Percentiles rank a stretch among this genome's conserved stretches.
phyloP scores from a whole-genome alignment of 2,797 vertebrate genomes.

The Propithecus perrieri region DNA sequence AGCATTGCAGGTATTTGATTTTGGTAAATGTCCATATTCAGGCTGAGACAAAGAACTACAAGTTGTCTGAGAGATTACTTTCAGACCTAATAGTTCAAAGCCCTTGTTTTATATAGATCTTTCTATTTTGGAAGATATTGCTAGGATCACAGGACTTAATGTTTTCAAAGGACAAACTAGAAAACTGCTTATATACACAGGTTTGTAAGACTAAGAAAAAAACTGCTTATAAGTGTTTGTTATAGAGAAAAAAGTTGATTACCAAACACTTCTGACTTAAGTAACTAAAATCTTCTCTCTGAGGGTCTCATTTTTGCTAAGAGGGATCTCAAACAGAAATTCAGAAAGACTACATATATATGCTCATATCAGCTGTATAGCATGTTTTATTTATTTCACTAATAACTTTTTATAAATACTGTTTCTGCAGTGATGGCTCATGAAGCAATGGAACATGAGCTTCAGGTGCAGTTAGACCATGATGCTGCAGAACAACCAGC shows the following conservation, averaged over 20 bases:
- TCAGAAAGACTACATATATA: not conserved
- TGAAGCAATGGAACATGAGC: constrained; percentile 93
- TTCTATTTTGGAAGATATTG: not conserved
- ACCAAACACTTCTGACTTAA: not conserved
- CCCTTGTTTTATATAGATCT: not conserved
- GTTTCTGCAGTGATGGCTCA: constrained; percentile 82
- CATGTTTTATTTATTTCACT: not conserved
- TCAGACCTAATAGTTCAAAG: not conserved
- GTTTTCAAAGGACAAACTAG: not conserved
- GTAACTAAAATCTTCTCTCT: not conserved
- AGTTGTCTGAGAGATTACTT: constrained; percentile 23
- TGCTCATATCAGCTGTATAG: not conserved
- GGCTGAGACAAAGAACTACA: not conserved
- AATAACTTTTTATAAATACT: constrained; percentile 34
- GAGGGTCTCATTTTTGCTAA: not conserved
- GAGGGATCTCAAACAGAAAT: constrained; percentile 5
- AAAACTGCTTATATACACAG: not conserved
- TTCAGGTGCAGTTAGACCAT: constrained; percentile 64
- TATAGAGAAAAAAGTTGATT: not conserved
- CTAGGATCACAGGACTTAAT: not conserved
- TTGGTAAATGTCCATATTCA: not conserved
- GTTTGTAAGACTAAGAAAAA: not conserved
- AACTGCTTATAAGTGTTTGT: not conserved
- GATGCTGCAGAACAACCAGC: not conserved
- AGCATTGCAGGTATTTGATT: not conserved